These are phyloP conservation scores for Phrynocephalus versicolor DNA, from an alignment of 2,113 vertebrate species.

Conservation along the genomic window DNA sequence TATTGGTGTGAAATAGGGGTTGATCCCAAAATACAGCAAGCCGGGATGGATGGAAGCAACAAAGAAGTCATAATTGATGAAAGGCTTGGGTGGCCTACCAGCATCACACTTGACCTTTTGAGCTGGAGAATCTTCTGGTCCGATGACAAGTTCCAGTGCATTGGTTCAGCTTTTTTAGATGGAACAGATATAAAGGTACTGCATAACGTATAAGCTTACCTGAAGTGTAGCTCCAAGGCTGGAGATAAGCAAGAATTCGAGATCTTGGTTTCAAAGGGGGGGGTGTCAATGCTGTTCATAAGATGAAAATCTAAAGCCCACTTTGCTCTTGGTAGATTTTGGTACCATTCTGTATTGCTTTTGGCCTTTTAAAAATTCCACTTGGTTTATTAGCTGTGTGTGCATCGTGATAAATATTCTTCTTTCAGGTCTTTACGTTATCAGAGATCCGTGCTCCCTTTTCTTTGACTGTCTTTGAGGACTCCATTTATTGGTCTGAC, in stretches of 20 bases:
- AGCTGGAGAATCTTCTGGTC: constrained; percentile 87
- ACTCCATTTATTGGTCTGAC: constrained; percentile 89
- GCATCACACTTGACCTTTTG: constrained; percentile 82
- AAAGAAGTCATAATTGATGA: constrained; percentile 75
- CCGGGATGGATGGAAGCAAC: constrained; percentile 87
- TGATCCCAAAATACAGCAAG: constrained; percentile 79
- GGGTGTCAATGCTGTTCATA: too few species aligned
- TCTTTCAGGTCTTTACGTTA: constrained; percentile 82
- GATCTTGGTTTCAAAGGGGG: background rate
- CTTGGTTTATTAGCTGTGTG: too few species aligned
- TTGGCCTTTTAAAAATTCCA: background rate
- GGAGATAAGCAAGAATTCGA: background rate
- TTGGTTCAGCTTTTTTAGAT: constrained; percentile 83
- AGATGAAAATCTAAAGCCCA: background rate
- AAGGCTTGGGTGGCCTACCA: constrained; percentile 84
- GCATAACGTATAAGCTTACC: background rate
- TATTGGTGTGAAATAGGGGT: constrained; percentile 90
- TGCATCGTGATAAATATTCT: background rate
- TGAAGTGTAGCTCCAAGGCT: background rate
- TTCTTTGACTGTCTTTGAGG: constrained; percentile 83
- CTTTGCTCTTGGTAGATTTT: background rate
- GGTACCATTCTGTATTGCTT: background rate
- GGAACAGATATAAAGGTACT: constrained; percentile 81
- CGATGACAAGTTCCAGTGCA: constrained; percentile 85
- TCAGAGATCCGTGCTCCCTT: constrained; percentile 83